Evolutionary conservation across 2,113 vertebrate species (phyloP).

Genomic region (Saiga tatarica): DNA sequence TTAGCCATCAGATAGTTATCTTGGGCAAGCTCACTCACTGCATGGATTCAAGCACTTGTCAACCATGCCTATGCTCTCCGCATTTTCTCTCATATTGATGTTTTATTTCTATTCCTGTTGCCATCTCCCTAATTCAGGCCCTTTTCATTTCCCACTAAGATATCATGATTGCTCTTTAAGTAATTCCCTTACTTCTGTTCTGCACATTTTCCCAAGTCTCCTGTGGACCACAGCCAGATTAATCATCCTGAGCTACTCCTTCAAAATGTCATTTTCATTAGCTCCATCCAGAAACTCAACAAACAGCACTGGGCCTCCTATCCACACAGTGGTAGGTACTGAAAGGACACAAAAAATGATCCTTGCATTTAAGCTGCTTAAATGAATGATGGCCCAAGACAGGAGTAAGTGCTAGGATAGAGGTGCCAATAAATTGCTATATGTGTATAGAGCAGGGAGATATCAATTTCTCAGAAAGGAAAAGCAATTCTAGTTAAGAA

Average conservation of each 20-base stretch:
- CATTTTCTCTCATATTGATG: neutral
- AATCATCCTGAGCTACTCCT: constrained; percentile 4
- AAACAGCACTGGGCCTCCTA: neutral
- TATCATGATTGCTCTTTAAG: neutral
- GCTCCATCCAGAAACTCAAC: neutral
- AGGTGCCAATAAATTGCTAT: neutral
- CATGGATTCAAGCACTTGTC: neutral
- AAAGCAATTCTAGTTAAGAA: constrained; percentile 6
- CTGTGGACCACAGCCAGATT: neutral
- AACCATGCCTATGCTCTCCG: neutral
- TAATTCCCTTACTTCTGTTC: neutral
- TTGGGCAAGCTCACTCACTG: neutral
- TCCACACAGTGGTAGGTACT: neutral
- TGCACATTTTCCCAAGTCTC: neutral
- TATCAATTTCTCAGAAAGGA: neutral
- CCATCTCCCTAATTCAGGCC: neutral
- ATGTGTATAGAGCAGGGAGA: neutral
- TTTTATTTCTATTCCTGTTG: neutral
- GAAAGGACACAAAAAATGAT: neutral
- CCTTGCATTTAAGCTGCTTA: neutral
- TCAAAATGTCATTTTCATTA: constrained; percentile 8
- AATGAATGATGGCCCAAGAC: neutral
- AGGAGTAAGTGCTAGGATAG: neutral
- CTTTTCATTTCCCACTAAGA: neutral
- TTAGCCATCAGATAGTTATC: neutral